A percentile compares a stretch with the other conserved stretches of the same genome.
These are phyloP conservation scores for Brassicogethes aeneus DNA, from an alignment of 2,888 invertebrate species.

Conservation along the genomic window DNA sequence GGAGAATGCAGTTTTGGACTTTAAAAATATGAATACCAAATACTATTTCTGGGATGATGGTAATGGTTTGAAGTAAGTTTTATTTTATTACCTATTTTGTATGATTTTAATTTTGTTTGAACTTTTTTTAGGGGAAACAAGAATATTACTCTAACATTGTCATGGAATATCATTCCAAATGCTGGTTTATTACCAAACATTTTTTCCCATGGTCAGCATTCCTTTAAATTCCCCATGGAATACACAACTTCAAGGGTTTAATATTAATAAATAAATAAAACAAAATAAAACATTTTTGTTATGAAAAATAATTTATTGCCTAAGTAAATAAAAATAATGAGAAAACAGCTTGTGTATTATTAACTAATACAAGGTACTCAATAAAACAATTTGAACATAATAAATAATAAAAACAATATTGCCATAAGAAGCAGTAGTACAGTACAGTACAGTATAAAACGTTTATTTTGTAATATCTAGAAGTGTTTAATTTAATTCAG, in stretches of 20 bases:
- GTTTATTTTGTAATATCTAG: neutral
- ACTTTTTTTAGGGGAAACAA: conserved; percentile 62
- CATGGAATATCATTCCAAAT: conserved; percentile 98
- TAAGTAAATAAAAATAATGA: conserved; percentile 6
- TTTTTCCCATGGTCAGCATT: conserved; percentile 71
- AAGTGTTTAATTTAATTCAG: conserved; percentile 43
- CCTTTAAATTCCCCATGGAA: conserved; percentile 83
- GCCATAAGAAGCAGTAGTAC: too few relatives aligned
- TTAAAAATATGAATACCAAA: conserved; percentile 92
- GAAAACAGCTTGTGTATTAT: conserved; percentile 3
- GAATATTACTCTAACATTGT: conserved; percentile 89
- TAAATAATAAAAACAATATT: conserved; percentile 6
- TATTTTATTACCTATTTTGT: conserved; percentile 3
- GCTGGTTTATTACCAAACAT: conserved; percentile 91
- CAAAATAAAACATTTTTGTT: neutral
- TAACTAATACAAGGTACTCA: too few relatives aligned
- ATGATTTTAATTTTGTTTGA: neutral
- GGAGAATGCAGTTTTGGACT: conserved; percentile 87
- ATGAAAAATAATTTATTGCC: conserved; percentile 6
- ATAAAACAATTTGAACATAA: conserved; percentile 5
- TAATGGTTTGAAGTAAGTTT: conserved; percentile 78
- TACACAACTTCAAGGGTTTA: conserved; percentile 64
- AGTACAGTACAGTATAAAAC: too few relatives aligned
- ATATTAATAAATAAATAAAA: conserved; percentile 20
- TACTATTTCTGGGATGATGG: conserved; percentile 99